Evolutionary conservation across 2,888 invertebrate species (phyloP).

Genomic region (Cosmia trapezina): DNA sequence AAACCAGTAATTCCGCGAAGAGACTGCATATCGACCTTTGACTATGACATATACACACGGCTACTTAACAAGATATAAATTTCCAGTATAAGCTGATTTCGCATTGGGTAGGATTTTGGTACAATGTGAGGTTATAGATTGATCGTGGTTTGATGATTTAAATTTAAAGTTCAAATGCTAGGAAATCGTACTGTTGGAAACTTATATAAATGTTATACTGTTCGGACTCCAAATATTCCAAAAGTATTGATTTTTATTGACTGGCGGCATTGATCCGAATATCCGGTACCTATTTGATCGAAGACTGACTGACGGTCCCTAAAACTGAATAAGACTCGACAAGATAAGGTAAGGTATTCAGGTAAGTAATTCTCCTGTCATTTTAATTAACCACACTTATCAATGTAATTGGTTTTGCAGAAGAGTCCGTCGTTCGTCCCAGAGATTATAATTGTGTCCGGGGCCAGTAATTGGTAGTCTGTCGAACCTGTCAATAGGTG

Average conservation of each 20-base stretch:
- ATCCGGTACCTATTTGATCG: neutral
- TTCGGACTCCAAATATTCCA: neutral
- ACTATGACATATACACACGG: too few relatives aligned
- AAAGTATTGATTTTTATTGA: neutral
- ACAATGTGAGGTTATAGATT: too few relatives aligned
- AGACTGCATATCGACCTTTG: too few relatives aligned
- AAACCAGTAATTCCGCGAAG: too few relatives aligned
- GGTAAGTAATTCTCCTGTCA: neutral
- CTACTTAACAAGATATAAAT: too few relatives aligned
- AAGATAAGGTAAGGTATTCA: neutral
- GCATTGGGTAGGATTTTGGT: too few relatives aligned
- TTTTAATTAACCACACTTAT: neutral
- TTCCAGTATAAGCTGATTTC: too few relatives aligned
- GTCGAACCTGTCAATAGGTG: conserved; percentile 35
- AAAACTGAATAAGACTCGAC: neutral
- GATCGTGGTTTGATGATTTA: too few relatives aligned
- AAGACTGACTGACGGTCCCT: neutral
- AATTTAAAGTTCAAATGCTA: too few relatives aligned
- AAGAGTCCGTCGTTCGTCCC: neutral
- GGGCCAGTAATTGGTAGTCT: conserved; percentile 29
- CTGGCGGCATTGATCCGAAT: neutral
- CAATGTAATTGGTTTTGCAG: neutral
- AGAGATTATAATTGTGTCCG: conserved; percentile 35
- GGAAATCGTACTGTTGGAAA: too few relatives aligned
- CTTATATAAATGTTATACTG: neutral